A percentile compares a stretch with the other conserved stretches of the same genome.
Evolutionary conservation across 2,888 invertebrate genomes (phyloP).

Genomic region (Antheraea assamensis): DNA sequence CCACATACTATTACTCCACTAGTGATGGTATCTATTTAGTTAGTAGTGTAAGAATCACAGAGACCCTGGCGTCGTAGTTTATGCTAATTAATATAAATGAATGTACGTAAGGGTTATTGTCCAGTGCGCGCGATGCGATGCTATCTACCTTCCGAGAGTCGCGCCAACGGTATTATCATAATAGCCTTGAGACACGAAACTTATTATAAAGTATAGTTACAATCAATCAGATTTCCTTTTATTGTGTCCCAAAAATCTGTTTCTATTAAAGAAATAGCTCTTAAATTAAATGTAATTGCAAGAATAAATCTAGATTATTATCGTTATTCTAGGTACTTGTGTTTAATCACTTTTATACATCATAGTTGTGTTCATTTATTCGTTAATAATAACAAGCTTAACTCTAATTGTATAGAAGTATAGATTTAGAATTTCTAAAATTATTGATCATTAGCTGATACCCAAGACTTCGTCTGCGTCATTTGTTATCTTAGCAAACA

Average conservation of each 20-base stretch:
- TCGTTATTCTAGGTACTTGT: neutral
- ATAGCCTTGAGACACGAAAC: slow-evolving; percentile 74
- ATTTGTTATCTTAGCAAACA: too few relatives aligned
- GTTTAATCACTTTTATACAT: neutral
- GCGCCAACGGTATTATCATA: slow-evolving; percentile 74
- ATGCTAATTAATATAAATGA: slow-evolving; percentile 73
- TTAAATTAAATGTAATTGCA: slow-evolving; percentile 11
- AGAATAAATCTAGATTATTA: slow-evolving; percentile 10
- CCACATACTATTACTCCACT: neutral
- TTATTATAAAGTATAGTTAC: slow-evolving; percentile 58
- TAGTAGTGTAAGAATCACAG: slow-evolving; percentile 16
- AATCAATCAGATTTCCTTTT: slow-evolving; percentile 68
- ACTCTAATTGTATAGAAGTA: neutral
- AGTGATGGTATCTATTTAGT: neutral
- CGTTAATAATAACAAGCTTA: neutral
- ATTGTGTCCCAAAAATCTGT: slow-evolving; percentile 48
- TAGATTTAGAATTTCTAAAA: neutral
- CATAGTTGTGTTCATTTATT: neutral
- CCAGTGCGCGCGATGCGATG: slow-evolving; percentile 77
- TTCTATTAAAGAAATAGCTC: slow-evolving; percentile 20
- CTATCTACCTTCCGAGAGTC: slow-evolving; percentile 75
- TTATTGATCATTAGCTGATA: neutral
- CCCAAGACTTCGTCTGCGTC: too few relatives aligned
- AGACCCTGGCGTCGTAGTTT: slow-evolving; percentile 31
- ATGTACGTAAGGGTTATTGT: slow-evolving; percentile 75